Evolutionary conservation across 2,888 invertebrate species (phyloP), one percentile per base, ranked within the genome.

Genomic region (Venustoraphidia nigricollis): DNA sequence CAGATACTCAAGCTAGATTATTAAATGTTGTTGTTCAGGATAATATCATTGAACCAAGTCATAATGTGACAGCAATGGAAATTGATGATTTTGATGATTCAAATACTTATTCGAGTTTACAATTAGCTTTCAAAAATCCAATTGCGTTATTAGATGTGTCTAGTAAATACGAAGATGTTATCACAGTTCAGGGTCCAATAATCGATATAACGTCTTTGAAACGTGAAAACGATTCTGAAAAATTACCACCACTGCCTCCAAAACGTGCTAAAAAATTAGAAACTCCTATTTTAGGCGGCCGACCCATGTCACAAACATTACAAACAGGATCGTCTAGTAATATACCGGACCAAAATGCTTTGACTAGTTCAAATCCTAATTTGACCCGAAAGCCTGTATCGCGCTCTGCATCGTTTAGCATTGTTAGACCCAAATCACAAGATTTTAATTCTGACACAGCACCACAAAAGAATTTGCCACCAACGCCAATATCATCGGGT

Each of bases 111-210:
- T 83, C 86, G 1, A 89, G 89, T 60, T 67, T 90, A 46, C 90
- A 90, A 60, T 72, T 86, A 60, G 90, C 90, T 0, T 89, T 89
- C 68, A 86, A 81, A 63, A 88, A 90, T 65, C 89, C 89, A 0
- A 68, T 87, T 2, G 69, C 73, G 27, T 75, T 84, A 50, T 66
- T 69, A 1, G 62, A 65, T 44, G 60, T 64, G 1, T 56, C 60
- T n/a, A 55, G 55, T 39, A 69, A 73, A 35, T 77, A 78, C 59
- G 79, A 80, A 55, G 81, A 82, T 56, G 62, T 71, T 53, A 62
- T 73, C 10, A 67, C 68, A 2, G 66, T 68, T 1, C 65, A 66
- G 40, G 65, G 69, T 52, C 69, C 70, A 4, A 59, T 64, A 34
- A 65, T 67, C 36, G 67, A 68, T 50, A 68, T 72, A 58, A 62